These are phyloP conservation scores for Bugula neritina DNA, from an alignment of 2,888 invertebrate species.

Conservation along the genomic window DNA sequence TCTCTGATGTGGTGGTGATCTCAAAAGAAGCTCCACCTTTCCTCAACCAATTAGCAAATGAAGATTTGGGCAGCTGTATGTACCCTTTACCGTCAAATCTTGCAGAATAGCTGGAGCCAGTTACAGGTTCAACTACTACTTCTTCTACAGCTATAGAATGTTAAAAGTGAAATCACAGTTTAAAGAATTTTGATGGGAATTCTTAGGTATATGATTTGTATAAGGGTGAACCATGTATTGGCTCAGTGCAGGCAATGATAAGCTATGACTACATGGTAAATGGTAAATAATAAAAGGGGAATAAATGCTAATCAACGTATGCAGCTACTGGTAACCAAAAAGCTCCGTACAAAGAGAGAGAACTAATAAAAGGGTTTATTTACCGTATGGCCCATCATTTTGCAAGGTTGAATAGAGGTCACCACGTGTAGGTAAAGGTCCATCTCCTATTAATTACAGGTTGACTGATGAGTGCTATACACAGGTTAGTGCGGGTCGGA, in stretches of 20 bases:
- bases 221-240: too few relatives aligned
- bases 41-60: conserved; percentile 9
- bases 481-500: neutral
- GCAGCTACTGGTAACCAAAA: neutral
- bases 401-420: conserved; percentile 18
- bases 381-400: conserved; percentile 18
- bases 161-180: too few relatives aligned
- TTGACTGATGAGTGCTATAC: neutral
- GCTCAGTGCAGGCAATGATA: too few relatives aligned
- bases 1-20: neutral
- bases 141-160: neutral
- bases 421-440: neutral
- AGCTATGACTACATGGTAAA: too few relatives aligned
- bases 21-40: conserved; percentile 15
- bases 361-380: neutral
- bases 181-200: too few relatives aligned
- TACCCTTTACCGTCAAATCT: conserved; percentile 4
- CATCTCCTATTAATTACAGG: conserved; percentile 11
- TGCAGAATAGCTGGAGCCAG: neutral
- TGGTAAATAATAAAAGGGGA: neutral
- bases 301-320: neutral
- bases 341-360: neutral
- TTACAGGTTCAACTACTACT: neutral
- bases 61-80: conserved; percentile 9
- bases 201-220: too few relatives aligned